Evolutionary conservation across 2,113 vertebrate species (phyloP).

Genomic region (Axis porcinus): DNA sequence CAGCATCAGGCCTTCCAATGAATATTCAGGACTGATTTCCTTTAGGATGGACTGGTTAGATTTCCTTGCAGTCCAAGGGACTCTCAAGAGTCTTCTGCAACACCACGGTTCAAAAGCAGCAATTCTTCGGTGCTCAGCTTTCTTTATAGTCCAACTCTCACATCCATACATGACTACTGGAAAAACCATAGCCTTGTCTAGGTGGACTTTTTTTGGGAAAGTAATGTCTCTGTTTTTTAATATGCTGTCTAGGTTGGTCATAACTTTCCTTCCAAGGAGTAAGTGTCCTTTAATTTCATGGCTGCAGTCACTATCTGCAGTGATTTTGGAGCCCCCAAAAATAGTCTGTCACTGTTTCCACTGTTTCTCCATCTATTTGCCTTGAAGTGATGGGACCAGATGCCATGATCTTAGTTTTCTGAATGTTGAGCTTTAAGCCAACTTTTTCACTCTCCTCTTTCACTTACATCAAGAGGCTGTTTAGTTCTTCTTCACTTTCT

Average conservation of each 20-base stretch:
- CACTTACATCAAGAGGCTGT: neutral
- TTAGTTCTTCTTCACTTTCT: neutral
- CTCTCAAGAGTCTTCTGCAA: neutral
- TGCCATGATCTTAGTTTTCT: neutral
- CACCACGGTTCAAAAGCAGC: neutral
- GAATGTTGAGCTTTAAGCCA: neutral
- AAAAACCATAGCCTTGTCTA: neutral
- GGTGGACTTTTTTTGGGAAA: neutral
- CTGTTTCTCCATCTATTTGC: neutral
- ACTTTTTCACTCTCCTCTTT: neutral
- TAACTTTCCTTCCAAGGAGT: neutral
- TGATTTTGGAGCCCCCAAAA: neutral
- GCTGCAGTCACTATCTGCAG: neutral
- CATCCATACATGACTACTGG: neutral
- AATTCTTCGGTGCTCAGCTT: neutral
- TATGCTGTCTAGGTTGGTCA: neutral
- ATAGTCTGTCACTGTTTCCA: neutral
- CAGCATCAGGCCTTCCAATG: neutral
- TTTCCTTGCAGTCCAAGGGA: neutral
- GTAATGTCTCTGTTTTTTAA: neutral
- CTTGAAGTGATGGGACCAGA: neutral
- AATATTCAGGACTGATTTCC: neutral
- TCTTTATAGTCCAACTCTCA: neutral
- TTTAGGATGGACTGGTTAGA: neutral
- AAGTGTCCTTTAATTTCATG: neutral